Conservation (phyloP, 2,113 vertebrate genomes). For the Pygoscelis adeliae region DNA sequence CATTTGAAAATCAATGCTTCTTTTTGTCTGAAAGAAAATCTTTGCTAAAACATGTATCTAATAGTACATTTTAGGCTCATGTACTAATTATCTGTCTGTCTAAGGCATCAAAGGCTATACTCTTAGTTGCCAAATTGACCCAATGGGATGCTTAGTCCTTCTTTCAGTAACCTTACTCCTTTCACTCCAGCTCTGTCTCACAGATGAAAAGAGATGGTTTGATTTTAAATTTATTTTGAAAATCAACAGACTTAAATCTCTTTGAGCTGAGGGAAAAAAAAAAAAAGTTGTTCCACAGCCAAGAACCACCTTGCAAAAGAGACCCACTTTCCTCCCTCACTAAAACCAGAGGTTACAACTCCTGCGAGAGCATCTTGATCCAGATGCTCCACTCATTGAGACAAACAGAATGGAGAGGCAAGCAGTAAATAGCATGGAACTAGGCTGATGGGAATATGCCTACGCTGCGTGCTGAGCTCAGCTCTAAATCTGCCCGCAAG, state of each 20-base stretch:
- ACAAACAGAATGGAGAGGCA: not conserved
- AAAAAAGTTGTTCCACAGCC: not conserved
- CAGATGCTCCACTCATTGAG: not conserved
- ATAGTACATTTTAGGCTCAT: not conserved
- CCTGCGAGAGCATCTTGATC: fast-evolving
- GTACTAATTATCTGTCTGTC: not conserved
- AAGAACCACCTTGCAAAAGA: not conserved
- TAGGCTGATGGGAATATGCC: not conserved
- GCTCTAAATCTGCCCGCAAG: not conserved
- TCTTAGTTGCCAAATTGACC: not conserved
- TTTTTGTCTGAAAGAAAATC: not conserved
- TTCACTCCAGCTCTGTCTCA: not conserved
- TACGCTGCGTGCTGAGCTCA: not conserved
- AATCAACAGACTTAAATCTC: not conserved
- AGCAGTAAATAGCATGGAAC: fast-evolving
- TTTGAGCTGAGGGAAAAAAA: not conserved
- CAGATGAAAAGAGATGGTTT: not conserved
- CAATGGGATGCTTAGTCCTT: not conserved
- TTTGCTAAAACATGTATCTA: not conserved
- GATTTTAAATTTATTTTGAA: not conserved
- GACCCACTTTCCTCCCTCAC: not conserved
- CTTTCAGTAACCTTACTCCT: not conserved
- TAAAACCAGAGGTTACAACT: not conserved
- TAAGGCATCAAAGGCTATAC: not conserved
- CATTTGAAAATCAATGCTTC: not conserved